Evolutionary conservation across 1,140 invertebrate species (phyloP).

Genomic region (Nebria ingens): DNA sequence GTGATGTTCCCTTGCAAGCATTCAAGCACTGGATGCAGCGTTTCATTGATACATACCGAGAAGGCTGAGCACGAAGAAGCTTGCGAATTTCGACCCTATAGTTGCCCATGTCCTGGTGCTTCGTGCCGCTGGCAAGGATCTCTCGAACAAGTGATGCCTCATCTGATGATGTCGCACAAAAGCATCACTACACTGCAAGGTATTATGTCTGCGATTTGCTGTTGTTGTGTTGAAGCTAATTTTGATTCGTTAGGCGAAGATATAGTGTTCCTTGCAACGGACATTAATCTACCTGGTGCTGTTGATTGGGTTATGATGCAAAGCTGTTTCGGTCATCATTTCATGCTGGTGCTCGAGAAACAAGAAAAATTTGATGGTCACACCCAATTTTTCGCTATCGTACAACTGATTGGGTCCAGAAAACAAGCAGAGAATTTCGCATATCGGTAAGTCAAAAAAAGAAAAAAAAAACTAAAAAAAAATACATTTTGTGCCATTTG

Average conservation of each 20-base stretch:
- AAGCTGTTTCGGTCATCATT: constrained; percentile 96
- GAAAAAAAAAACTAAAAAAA: not conserved
- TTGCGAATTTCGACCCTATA: constrained; percentile 95
- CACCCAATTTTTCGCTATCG: constrained; percentile 99
- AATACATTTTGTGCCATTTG: not conserved
- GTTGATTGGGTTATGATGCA: constrained; percentile 99
- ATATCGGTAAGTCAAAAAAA: constrained; percentile 57
- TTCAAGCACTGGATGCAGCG: constrained; percentile 87
- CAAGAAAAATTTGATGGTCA: constrained; percentile 97
- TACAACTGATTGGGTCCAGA: constrained; percentile 95
- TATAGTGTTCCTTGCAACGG: constrained; percentile 98
- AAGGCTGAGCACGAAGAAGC: constrained; percentile 97
- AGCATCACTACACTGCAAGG: constrained; percentile 94
- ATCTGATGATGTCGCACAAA: constrained; percentile 95
- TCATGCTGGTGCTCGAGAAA: constrained; percentile 99
- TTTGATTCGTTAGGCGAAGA: constrained; percentile 59
- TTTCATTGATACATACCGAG: constrained; percentile 88
- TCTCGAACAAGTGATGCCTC: constrained; percentile 68
- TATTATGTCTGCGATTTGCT: constrained; percentile 24
- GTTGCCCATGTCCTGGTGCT: constrained; percentile 95
- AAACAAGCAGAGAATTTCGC: constrained; percentile 99
- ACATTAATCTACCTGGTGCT: constrained; percentile 97
- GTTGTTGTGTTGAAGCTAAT: constrained; percentile 20
- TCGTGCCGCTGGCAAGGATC: constrained; percentile 92
- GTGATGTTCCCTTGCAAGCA: constrained; percentile 99